These are phyloP conservation scores for Drosophila robusta DNA, from an alignment of 2,888 invertebrate genomes.

Conservation along the genomic window DNA sequence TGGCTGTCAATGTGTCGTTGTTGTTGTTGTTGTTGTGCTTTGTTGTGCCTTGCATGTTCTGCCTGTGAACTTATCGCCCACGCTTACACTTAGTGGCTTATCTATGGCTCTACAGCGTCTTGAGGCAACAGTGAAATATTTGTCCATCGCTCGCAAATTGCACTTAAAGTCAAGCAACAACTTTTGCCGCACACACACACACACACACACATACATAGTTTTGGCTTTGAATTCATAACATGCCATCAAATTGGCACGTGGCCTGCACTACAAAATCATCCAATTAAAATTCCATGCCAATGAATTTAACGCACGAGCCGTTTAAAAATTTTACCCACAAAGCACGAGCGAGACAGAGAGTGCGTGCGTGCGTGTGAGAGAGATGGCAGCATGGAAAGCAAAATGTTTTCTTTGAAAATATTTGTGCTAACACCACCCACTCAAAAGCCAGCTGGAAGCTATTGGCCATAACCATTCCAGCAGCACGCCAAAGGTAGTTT, in stretches of 20 bases:
- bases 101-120: constrained; percentile 63
- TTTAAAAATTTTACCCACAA: constrained; percentile 43
- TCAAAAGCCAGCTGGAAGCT: constrained; percentile 34
- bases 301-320: constrained; percentile 72
- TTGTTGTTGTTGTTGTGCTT: constrained; percentile 12
- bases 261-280: constrained; percentile 70
- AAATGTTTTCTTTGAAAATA: constrained; percentile 78
- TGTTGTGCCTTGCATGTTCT: constrained; percentile 28
- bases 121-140: constrained; percentile 56
- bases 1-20: constrained; percentile 47
- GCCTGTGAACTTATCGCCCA: constrained; percentile 52
- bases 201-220: constrained; percentile 25
- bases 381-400: constrained; percentile 33
- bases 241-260: constrained; percentile 67
- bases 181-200: background rate
- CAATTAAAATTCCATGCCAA: constrained; percentile 76
- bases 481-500: constrained; percentile 14
- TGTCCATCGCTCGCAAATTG: constrained; percentile 56
- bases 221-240: constrained; percentile 53
- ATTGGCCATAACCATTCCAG: constrained; percentile 38
- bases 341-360: constrained; percentile 21
- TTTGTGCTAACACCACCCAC: constrained; percentile 70
- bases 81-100: constrained; percentile 63
- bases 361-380: background rate
- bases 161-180: constrained; percentile 20